Evolutionary conservation across 35 echinoderm and acorn worm genomes (phyloP).

Genomic region (Ophiothrix spiculata): DNA sequence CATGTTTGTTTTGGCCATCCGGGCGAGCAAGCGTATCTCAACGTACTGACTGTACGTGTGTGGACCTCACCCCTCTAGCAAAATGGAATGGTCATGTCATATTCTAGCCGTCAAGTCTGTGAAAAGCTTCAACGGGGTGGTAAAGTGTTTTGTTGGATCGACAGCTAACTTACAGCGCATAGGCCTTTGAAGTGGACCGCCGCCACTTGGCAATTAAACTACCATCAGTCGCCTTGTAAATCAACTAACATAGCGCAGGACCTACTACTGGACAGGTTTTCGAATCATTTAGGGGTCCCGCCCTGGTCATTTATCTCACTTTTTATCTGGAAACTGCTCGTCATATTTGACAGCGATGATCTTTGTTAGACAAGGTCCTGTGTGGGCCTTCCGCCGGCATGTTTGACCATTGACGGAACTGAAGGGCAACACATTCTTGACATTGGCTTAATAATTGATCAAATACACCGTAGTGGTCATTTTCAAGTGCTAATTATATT

Average conservation of each 20-base stretch:
- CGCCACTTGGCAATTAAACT: conserved; percentile 45
- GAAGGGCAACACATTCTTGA: not conserved
- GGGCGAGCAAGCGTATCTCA: not conserved
- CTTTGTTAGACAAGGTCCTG: not conserved
- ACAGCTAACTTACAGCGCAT: conserved; percentile 7
- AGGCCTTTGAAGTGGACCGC: conserved; percentile 28
- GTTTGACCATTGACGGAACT: not conserved
- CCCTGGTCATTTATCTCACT: conserved; percentile 39
- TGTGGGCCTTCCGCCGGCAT: conserved; percentile 1
- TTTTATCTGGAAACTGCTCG: conserved; percentile 21
- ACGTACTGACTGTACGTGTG: not conserved
- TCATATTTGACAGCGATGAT: conserved; percentile 3
- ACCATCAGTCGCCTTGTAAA: conserved; percentile 44
- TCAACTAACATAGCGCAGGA: conserved; percentile 12
- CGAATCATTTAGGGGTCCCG: not conserved
- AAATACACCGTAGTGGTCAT: not conserved
- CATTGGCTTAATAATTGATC: conserved; percentile 16
- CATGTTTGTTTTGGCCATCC: not conserved
- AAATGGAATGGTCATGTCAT: conserved; percentile 38
- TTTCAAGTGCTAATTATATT: not conserved
- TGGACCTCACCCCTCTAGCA: not conserved
- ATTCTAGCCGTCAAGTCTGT: conserved; percentile 7
- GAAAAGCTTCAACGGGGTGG: conserved; percentile 28
- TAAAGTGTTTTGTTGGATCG: conserved; percentile 44
- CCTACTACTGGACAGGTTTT: not conserved